Conservation (phyloP, 2,888 invertebrate genomes). For the Diplolepis rosae region DNA sequence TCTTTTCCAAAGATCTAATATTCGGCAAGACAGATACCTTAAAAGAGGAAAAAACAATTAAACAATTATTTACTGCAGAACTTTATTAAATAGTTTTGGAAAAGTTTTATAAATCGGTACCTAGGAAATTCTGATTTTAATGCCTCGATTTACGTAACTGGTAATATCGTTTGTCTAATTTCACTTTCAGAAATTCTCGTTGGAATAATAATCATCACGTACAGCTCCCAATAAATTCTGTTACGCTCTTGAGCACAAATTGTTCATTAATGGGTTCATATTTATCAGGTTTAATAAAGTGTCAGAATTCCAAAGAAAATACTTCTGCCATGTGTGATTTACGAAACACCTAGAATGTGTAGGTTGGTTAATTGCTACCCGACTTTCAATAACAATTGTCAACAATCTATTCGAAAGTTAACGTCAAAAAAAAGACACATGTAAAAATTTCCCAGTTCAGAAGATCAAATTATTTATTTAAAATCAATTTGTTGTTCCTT, state of each 20-base stretch:
- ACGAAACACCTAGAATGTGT: slow-evolving; percentile 6
- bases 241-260: slow-evolving; percentile 23
- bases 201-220: slow-evolving; percentile 5
- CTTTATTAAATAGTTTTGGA: too few relatives aligned
- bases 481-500: neutral
- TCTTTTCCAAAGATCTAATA: too few relatives aligned
- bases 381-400: neutral
- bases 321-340: slow-evolving; percentile 13
- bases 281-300: slow-evolving; percentile 10
- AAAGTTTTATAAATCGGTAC: too few relatives aligned
- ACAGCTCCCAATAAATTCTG: neutral
- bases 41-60: too few relatives aligned
- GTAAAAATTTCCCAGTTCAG: neutral
- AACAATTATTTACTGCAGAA: too few relatives aligned
- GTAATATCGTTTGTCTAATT: neutral
- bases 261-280: slow-evolving; percentile 25
- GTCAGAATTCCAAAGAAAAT: slow-evolving; percentile 7
- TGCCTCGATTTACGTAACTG: neutral
- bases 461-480: neutral
- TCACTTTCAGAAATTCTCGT: slow-evolving; percentile 10
- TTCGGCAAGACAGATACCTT: too few relatives aligned
- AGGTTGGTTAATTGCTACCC: neutral
- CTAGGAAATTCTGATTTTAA: neutral
- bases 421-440: neutral
- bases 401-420: neutral